Percentiles rank a stretch among this genome's conserved stretches.
Conservation (phyloP, 1,140 invertebrate species). For the Eulimnadia texana region DNA sequence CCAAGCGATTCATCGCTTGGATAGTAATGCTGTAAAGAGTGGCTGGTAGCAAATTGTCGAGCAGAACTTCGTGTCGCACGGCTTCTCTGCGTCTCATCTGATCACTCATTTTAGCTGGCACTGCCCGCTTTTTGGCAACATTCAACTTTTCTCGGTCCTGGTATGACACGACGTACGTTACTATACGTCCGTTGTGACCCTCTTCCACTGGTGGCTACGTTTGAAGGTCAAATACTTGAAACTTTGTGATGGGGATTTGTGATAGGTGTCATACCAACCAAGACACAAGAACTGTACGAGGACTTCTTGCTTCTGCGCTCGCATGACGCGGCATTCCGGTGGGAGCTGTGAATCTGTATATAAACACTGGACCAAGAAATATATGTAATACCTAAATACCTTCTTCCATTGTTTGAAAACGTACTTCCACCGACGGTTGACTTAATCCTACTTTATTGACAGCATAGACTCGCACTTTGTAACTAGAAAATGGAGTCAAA, state of each 20-base stretch:
- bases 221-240: not conserved
- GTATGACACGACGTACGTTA: constrained; percentile 9
- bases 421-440: not conserved
- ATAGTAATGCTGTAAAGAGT: constrained; percentile 10
- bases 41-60: constrained; percentile 4
- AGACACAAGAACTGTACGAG: not conserved
- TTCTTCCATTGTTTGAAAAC: constrained; percentile 13
- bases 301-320: constrained; percentile 6
- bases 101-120: not conserved
- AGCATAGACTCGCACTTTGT: constrained; percentile 9
- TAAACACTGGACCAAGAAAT: not conserved
- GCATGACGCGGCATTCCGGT: not conserved
- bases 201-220: constrained; percentile 9
- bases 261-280: constrained; percentile 8
- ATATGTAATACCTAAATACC: not conserved
- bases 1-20: constrained; percentile 7
- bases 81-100: not conserved
- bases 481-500: constrained; percentile 9
- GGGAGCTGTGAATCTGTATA: not conserved
- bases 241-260: too few relatives aligned
- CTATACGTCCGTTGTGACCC: constrained; percentile 4
- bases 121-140: not conserved
- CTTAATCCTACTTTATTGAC: constrained; percentile 3
- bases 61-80: not conserved
- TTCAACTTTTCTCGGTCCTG: not conserved